Percentiles rank a stretch among this genome's conserved stretches.
These are phyloP conservation scores for Poecilia gillii DNA, from an alignment of 2,797 vertebrate genomes.

Conservation along the genomic window DNA sequence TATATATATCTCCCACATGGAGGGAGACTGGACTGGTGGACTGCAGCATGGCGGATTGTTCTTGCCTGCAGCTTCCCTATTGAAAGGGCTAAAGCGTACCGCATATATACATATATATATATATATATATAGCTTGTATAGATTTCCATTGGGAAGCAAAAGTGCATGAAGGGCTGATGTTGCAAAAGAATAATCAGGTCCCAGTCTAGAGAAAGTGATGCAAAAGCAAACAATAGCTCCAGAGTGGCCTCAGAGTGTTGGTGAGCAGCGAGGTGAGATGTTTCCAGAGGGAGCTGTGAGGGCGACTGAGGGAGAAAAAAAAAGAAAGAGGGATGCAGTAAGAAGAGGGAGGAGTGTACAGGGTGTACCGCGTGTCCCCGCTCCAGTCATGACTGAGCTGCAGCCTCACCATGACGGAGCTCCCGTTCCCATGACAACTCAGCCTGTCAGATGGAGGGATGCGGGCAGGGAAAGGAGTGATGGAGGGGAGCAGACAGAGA, in stretches of 20 bases:
- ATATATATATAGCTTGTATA: not conserved
- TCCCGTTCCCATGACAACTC: conserved; percentile 81
- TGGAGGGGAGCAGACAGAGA: conserved; percentile 30
- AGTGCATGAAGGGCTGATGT: not conserved
- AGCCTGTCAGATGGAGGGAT: conserved; percentile 67
- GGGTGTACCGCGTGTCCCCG: conserved; percentile 66
- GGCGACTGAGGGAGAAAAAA: conserved; percentile 6
- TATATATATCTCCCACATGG: conserved; percentile 9
- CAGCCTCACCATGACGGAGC: conserved; percentile 77
- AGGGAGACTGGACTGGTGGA: conserved; percentile 36
- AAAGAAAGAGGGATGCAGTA: conserved; percentile 13
- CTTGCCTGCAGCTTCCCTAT: conserved; percentile 38
- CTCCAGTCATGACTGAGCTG: conserved; percentile 78
- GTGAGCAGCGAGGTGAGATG: conserved; percentile 20
- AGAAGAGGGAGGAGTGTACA: conserved; percentile 63
- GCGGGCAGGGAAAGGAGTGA: conserved; percentile 25
- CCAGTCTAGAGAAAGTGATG: not conserved
- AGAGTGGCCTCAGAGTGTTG: not conserved
- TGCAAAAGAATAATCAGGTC: not conserved
- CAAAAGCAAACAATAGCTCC: not conserved
- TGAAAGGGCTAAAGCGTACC: conserved; percentile 21
- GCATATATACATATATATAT: not conserved
- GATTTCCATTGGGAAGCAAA: not conserved
- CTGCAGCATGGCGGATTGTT: conserved; percentile 64
- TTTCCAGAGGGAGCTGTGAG: conserved; percentile 21